Evolutionary conservation across 2,797 vertebrate species (phyloP), one percentile per base, ranked within the genome.

Genomic region (Poecilia gillii): DNA sequence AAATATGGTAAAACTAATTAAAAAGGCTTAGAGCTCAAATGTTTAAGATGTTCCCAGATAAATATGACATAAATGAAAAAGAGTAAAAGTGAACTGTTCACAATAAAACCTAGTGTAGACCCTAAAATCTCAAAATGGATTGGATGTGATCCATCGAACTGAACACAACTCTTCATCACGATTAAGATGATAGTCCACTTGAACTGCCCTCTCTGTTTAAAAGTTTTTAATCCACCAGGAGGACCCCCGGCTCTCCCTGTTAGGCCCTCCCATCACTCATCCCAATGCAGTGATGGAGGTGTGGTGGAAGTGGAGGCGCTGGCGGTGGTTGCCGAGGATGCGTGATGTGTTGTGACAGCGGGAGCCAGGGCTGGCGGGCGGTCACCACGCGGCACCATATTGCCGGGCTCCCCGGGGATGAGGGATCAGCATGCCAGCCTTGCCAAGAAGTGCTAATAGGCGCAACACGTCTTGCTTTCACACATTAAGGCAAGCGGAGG

Each of bases 391-490:
- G 81, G 93, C 95, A 96, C 96, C 96, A 96, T 96, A 96, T 96
- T 96, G 96, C 95, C 88, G 76, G 89, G 89, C 92, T 95, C 96
- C 96, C 95, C 87, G 84, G 94, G 95, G 95, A 94, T 79, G 88
- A 90, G 88, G 93, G 95, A 96, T 96, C 96, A 96, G 95, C 95
- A 88, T 94, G 95, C 95, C 95, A 95, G 93, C 94, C 94, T 94
- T 85, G 94, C 95, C 94, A 95, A 93, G 93, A 96, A 95, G 96
- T 96, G 96, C 96, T 97, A 97, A 97, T 96, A 96, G 96, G 96
- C 95, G 93, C 96, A 97, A 97, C 96, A 97, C 96, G 96, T 97
- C 96, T 96, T 95, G 93, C 95, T 97, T 97, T 96, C 96, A 94
- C 96, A 97, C 96, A 96, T 97, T 96, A 96, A 95, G 94, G 93